Evolutionary conservation across 1,140 invertebrate genomes (phyloP).

Genomic region (Drosophila oshimai): DNA sequence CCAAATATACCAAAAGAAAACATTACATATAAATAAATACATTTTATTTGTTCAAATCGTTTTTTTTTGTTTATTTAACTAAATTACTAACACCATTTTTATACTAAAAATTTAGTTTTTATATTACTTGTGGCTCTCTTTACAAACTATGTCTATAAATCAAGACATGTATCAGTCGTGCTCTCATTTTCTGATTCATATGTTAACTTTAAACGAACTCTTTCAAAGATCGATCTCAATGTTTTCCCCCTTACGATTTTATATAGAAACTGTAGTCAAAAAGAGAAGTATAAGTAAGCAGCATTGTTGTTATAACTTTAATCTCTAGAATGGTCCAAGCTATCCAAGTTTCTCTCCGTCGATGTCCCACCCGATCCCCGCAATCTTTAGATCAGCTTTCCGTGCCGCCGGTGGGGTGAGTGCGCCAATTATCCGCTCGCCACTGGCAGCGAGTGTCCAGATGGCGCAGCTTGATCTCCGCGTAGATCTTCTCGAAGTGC

Average conservation of each 20-base stretch:
- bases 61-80: too few relatives aligned
- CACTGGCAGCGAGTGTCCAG: conserved; percentile 42
- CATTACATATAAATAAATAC: conserved; percentile 10
- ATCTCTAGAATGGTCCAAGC: not conserved
- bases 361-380: not conserved
- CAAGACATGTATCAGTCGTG: not conserved
- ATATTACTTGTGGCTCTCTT: too few relatives aligned
- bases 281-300: not conserved
- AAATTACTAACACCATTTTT: too few relatives aligned
- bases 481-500: conserved; percentile 58
- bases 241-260: too few relatives aligned
- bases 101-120: too few relatives aligned
- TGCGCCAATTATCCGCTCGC: conserved; percentile 47
- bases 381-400: conserved; percentile 9
- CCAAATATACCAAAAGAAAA: conserved; percentile 3
- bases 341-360: not conserved
- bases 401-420: not conserved
- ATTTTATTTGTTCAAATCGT: conserved; percentile 10
- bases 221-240: not conserved
- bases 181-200: not conserved
- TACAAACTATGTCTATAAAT: not conserved
- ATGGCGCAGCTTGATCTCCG: conserved; percentile 51
- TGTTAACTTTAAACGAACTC: not conserved
- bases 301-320: not conserved
- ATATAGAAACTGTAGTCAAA: too few relatives aligned